Evolutionary conservation across 1,140 invertebrate species (phyloP).

Genomic region (Meloidogyne hapla): DNA sequence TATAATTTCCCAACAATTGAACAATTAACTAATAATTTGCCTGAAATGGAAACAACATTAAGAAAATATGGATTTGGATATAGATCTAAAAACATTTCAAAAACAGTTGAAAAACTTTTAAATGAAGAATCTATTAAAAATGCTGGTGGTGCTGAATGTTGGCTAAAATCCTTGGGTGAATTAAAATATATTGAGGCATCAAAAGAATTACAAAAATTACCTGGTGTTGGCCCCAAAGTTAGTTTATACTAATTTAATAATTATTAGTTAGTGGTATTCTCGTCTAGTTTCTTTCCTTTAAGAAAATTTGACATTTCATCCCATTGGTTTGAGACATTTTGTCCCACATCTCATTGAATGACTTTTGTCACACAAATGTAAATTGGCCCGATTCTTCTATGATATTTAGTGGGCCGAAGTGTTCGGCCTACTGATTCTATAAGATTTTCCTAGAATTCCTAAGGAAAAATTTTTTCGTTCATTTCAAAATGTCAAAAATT

Average conservation of each 20-base stretch:
- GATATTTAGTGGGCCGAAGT: too few relatives aligned
- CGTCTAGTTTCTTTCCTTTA: too few relatives aligned
- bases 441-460: too few relatives aligned
- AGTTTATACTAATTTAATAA: neutral
- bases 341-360: neutral
- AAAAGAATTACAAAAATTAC: conserved; percentile 28
- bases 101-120: conserved; percentile 32
- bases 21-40: conserved; percentile 66
- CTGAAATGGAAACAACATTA: conserved; percentile 73
- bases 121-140: conserved; percentile 20
- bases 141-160: neutral
- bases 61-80: conserved; percentile 77
- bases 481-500: too few relatives aligned
- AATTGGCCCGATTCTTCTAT: conserved; percentile 50
- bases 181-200: conserved; percentile 35
- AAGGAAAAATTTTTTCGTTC: too few relatives aligned
- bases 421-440: too few relatives aligned
- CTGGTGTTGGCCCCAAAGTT: conserved; percentile 49
- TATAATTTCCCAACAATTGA: conserved; percentile 79
- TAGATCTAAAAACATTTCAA: conserved; percentile 79
- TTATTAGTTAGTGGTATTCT: too few relatives aligned
- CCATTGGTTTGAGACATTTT: too few relatives aligned
- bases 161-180: conserved; percentile 27
- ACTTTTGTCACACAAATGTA: neutral
- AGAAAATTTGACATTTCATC: too few relatives aligned